Conservation (phyloP, 2,888 invertebrate species). For the Phaedon cochleariae region DNA sequence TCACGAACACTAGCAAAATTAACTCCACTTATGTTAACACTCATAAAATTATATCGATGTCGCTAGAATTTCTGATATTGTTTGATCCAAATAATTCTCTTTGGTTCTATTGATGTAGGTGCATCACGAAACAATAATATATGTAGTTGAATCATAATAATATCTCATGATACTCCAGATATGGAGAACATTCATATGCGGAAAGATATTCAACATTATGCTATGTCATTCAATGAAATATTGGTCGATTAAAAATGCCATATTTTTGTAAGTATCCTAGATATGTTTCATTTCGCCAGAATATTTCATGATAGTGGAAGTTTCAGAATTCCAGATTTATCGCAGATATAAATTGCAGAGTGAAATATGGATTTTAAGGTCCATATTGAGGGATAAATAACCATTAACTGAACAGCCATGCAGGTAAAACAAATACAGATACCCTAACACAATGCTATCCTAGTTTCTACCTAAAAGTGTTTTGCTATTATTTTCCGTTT, state of each 20-base stretch:
- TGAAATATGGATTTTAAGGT: background rate
- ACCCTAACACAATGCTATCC: background rate
- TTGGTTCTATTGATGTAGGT: no score
- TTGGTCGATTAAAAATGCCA: no score
- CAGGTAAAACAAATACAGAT: slow-evolving; percentile 20
- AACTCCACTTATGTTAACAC: no score
- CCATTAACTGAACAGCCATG: background rate
- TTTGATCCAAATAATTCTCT: no score
- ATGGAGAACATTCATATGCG: background rate
- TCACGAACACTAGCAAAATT: no score
- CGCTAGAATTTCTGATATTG: no score
- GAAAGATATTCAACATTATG: background rate
- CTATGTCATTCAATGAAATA: no score
- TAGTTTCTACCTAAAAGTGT: background rate
- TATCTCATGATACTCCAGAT: background rate
- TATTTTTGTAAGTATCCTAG: background rate
- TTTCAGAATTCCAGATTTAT: background rate
- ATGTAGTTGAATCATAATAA: no score
- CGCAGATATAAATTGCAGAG: background rate
- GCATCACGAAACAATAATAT: no score
- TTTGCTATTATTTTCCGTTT: background rate
- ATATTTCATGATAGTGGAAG: background rate
- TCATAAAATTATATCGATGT: no score
- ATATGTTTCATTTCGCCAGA: background rate
- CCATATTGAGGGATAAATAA: background rate